A percentile compares a stretch with the other conserved stretches of the same genome.
phyloP scores from a whole-genome alignment of 2,797 vertebrate genomes.

The Phataginus tetradactyla region DNA sequence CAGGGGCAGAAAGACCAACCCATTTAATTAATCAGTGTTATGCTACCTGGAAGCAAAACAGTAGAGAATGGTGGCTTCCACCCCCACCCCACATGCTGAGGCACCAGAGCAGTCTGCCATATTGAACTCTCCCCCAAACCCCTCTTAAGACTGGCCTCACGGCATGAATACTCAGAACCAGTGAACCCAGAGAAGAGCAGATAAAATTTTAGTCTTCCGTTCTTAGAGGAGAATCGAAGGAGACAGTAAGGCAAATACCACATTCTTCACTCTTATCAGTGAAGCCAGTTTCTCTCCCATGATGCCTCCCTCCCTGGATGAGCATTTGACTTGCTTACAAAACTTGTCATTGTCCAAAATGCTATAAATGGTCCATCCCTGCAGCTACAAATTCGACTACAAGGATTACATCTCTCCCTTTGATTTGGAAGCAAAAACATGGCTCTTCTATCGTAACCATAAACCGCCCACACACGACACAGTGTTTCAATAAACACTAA shows the following conservation, averaged over 20 bases:
- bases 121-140: background rate
- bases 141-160: background rate
- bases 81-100: background rate
- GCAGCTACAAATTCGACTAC: slow-evolving; percentile 35
- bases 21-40: background rate
- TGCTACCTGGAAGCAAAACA: background rate
- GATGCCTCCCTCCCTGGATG: slow-evolving; percentile 12
- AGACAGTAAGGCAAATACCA: background rate
- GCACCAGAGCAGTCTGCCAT: background rate
- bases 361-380: background rate
- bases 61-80: background rate
- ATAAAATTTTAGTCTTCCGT: background rate
- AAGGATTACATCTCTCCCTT: slow-evolving; percentile 77
- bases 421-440: slow-evolving; percentile 83
- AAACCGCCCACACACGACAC: slow-evolving; percentile 81
- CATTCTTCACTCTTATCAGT: slow-evolving; percentile 11
- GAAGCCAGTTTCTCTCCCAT: slow-evolving; percentile 4
- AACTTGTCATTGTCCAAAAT: slow-evolving; percentile 51
- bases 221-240: slow-evolving; percentile 16
- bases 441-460: slow-evolving; percentile 81
- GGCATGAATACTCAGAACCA: background rate
- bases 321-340: slow-evolving; percentile 36
- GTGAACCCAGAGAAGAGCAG: background rate
- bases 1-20: background rate
- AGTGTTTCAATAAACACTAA: slow-evolving; percentile 85